Base-by-base conservation (phyloP, 2,797 vertebrate species). In the Vespertilio murinus region DNA sequence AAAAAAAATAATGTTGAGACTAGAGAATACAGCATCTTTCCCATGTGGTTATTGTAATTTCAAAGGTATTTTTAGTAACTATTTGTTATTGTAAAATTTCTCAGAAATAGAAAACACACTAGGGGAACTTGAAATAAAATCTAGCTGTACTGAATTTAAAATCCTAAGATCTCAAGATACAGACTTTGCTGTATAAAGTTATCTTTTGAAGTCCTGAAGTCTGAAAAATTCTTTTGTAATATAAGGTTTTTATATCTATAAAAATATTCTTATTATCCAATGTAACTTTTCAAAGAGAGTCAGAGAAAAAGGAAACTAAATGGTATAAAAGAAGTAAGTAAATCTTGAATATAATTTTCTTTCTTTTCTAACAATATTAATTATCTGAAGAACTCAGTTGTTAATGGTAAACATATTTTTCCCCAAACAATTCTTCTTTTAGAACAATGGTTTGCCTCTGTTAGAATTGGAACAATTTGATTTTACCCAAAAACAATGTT, bases 71-170 rank as follows among this genome's bases (percentile, higher is more conserved):
- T 98, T 98, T 98, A 96, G 96, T 97, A 96, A 95, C 90, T 94
- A 86, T 97, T 97, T 97, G 96, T 97, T 97, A 73, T 86, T 97
- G 75, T 95, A 94, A 91, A 97, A 96, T 97, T 98, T 97, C 97
- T 97, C 96, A 86, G 96, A 97, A 97, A 95, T 90, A 96, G 95
- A 97, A 94, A 97, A 96, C 96, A 95, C 96, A 93, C 95, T 88
- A 67, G 97, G 95, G 94, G 96, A 96, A 70, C 82, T 97, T 97
- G 94, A 97, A 97, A 94, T 96, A 96, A 92, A 95, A 96, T 96
- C 97, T 96, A 96, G 56, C 52, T 69, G 30, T 91, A 90, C 77
- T 95, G 65, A 89, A 54, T 70, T 95, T 93, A 78, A 88, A 93
- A 82, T 78, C 52, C 45, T 54, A 35, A 94, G 89, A 95, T 90